Percentiles rank a stretch among this genome's conserved stretches.
phyloP scores from a whole-genome alignment of 2,797 vertebrate genomes.

The Holocentrus rufus region DNA sequence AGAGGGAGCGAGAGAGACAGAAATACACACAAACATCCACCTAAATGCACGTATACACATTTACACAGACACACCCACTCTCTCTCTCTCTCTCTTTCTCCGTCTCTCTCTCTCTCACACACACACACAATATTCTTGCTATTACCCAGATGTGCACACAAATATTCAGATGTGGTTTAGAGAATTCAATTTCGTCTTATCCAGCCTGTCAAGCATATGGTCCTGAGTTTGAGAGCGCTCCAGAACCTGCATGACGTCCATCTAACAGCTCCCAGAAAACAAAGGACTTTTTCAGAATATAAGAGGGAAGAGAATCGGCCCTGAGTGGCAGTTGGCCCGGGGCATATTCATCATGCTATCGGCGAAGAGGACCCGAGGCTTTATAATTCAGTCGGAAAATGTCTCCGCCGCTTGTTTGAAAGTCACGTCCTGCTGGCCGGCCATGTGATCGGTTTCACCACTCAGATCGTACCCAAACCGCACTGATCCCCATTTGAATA shows the following conservation, averaged over 20 bases:
- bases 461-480: constrained; percentile 44
- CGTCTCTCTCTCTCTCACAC: constrained; percentile 17
- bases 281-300: constrained; percentile 54
- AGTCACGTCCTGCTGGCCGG: constrained; percentile 44
- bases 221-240: constrained; percentile 50
- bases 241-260: constrained; percentile 49
- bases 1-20: no score
- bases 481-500: constrained; percentile 53
- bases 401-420: constrained; percentile 41
- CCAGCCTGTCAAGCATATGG: constrained; percentile 52
- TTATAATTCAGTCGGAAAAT: constrained; percentile 47
- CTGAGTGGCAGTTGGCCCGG: constrained; percentile 53
- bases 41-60: constrained; percentile 21
- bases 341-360: constrained; percentile 47
- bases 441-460: constrained; percentile 46
- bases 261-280: constrained; percentile 62
- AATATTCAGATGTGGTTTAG: constrained; percentile 58
- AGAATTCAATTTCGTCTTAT: constrained; percentile 56
- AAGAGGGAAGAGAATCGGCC: constrained; percentile 35
- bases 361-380: constrained; percentile 25
- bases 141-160: constrained; percentile 58
- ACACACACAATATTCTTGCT: constrained; percentile 26
- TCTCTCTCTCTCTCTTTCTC: constrained; percentile 12
- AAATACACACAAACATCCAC: neutral
- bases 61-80: constrained; percentile 32